Percentiles rank a stretch among this genome's conserved stretches.
These are phyloP conservation scores for Cydia fagiglandana DNA, from an alignment of 1,140 invertebrate species.

Conservation along the genomic window DNA sequence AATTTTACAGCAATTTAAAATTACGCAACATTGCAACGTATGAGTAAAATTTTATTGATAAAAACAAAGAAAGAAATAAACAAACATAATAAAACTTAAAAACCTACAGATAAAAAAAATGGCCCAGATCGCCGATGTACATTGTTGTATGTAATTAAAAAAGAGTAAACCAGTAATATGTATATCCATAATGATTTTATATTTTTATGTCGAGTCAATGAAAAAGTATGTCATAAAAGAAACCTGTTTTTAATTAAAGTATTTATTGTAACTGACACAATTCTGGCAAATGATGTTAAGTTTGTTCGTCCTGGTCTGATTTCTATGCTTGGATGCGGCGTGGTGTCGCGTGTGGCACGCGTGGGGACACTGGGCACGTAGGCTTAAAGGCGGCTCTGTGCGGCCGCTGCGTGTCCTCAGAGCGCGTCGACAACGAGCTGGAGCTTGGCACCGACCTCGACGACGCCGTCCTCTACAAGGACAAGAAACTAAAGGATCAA, in stretches of 20 bases:
- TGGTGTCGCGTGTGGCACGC: constrained; percentile 46
- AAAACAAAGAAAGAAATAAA: no score
- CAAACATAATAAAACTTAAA: no score
- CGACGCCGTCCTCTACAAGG: constrained; percentile 90
- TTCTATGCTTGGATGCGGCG: constrained; percentile 75
- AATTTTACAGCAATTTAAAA: not conserved
- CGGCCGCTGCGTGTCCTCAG: constrained; percentile 83
- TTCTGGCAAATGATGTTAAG: constrained; percentile 28
- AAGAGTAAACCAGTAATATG: no score
- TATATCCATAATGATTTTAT: no score
- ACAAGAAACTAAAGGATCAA: constrained; percentile 93
- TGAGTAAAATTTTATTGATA: no score
- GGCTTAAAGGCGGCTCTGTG: constrained; percentile 79
- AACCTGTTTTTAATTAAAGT: not conserved
- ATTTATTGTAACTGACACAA: not conserved
- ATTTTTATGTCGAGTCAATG: no score
- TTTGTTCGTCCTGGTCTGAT: constrained; percentile 61
- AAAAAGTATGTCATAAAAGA: no score
- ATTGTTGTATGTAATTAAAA: not conserved
- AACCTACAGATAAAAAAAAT: no score
- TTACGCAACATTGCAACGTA: no score
- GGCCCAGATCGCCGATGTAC: no score
- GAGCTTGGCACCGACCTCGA: constrained; percentile 86
- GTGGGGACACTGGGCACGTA: constrained; percentile 60
- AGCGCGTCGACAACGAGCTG: constrained; percentile 81